These are phyloP conservation scores for Caenorhabditis imperialis DNA, from an alignment of 2,888 invertebrate species.

Conservation along the genomic window DNA sequence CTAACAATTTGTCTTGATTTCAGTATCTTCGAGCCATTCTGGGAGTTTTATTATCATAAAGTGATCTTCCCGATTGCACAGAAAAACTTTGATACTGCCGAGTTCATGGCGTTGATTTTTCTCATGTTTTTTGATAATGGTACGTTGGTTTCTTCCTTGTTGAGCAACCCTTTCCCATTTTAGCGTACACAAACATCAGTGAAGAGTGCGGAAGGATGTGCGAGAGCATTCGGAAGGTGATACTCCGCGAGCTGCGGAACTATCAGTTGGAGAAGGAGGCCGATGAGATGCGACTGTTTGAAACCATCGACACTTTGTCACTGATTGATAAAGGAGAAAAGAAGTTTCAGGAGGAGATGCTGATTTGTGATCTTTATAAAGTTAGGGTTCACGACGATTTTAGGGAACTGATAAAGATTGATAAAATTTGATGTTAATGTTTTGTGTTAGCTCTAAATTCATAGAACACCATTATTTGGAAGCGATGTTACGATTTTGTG, in stretches of 20 bases:
- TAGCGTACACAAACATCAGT: constrained; percentile 25
- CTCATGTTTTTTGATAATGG: constrained; percentile 25
- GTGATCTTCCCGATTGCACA: constrained; percentile 1
- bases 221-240: constrained; percentile 16
- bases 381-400: constrained; percentile 24
- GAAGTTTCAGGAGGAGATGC: constrained; percentile 21
- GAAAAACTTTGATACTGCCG: background rate
- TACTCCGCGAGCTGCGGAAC: constrained; percentile 7
- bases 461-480: too few relatives aligned
- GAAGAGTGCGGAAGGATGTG: constrained; percentile 3
- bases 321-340: constrained; percentile 8
- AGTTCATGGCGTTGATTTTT: constrained; percentile 18
- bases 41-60: constrained; percentile 2
- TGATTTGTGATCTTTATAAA: constrained; percentile 24
- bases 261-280: constrained; percentile 1
- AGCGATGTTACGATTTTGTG: too few relatives aligned
- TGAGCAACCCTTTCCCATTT: background rate
- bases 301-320: constrained; percentile 5
- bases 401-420: too few relatives aligned
- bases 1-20: too few relatives aligned
- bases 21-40: constrained; percentile 14
- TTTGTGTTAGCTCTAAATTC: too few relatives aligned
- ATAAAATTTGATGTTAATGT: too few relatives aligned
- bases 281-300: constrained; percentile 9
- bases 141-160: background rate